phyloP scores from a whole-genome alignment of 1,140 invertebrate genomes.

The Bilobella aurantiaca region DNA sequence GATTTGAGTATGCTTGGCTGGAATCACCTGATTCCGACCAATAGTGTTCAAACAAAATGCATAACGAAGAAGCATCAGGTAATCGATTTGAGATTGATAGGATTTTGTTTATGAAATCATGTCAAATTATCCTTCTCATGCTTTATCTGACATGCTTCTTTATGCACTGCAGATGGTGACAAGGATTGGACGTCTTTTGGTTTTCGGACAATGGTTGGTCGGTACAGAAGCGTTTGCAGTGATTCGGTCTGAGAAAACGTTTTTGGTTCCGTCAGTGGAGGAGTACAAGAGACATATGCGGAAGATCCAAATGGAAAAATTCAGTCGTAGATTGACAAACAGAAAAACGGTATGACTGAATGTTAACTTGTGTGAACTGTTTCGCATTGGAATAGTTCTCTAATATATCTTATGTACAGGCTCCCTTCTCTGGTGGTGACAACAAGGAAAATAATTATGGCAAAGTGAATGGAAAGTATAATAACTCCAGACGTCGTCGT shows the following conservation, averaged over 20 bases:
- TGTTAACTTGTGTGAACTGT: not conserved
- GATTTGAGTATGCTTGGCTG: slow-evolving; percentile 28
- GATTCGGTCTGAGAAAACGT: slow-evolving; percentile 4
- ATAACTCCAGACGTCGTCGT: slow-evolving; percentile 1
- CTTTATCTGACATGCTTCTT: too few relatives aligned
- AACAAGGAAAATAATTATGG: slow-evolving; percentile 4
- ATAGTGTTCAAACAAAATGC: slow-evolving; percentile 2
- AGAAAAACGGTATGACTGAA: not conserved
- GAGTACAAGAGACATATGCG: not conserved
- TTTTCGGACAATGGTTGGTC: slow-evolving; percentile 28
- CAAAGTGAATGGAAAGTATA: slow-evolving; percentile 4
- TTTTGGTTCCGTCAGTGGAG: slow-evolving; percentile 4
- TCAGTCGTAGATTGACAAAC: not conserved
- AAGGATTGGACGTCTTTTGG: slow-evolving; percentile 24
- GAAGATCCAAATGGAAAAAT: not conserved
- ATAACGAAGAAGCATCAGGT: not conserved
- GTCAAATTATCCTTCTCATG: too few relatives aligned
- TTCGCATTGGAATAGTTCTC: too few relatives aligned
- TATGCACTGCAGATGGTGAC: slow-evolving; percentile 26
- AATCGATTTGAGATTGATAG: slow-evolving; percentile 8
- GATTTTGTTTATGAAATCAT: too few relatives aligned
- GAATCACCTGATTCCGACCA: slow-evolving; percentile 11
- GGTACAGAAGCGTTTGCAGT: slow-evolving; percentile 20
- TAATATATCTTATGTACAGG: not conserved
- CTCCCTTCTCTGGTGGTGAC: not conserved